Evolutionary conservation across 2,797 vertebrate species (phyloP), one percentile per base, ranked within the genome.

Genomic region (Emys orbicularis): DNA sequence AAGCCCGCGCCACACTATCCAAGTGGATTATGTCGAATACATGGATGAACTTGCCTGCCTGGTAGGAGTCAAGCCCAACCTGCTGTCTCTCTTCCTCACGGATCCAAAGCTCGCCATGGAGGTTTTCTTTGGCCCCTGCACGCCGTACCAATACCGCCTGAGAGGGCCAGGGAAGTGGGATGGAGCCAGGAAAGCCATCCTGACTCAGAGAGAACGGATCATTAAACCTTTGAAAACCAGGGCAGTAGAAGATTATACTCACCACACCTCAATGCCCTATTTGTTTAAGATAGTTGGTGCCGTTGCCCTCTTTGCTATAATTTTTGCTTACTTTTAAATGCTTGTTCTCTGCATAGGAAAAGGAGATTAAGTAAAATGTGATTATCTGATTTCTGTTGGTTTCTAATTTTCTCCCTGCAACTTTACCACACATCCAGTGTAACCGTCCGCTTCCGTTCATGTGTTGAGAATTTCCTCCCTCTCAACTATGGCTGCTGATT

Each of bases 1-100:
- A 11, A 99, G 98, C 95, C 98, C 96, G 93, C 98, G 99, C 76
- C 99, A 99, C 94, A 99, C 99, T 87, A 99, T 99, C 95, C 99
- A 99, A 88, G 98, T 98, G 19, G 99, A 99, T 90, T 99, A 98
- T 4, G 0, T 99, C 5, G 34, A 25, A 0, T 99, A 99, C 97
- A 99, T 99, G 99, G 99, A 99, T 1, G 99, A 99, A 65, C 84
- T 99, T 9, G 99, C 99, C 68, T 65, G 92, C 6, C 83, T 98
- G 89, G 5, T 99, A 57, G 99, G 98, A 0, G 98, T 98, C 77
- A 97, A 57, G 87, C 99, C 99, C 95, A 98, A 80, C 47, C 0
- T 99, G 49, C 61, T 94, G 1, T 44, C 79, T 57, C 91, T 99
- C 83, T 95, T 99, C 92, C 96, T 99, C 94, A 98, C 98, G 0